These are phyloP conservation scores for Cavia porcellus DNA, from an alignment of 2,113 vertebrate genomes.

Conservation along the genomic window DNA sequence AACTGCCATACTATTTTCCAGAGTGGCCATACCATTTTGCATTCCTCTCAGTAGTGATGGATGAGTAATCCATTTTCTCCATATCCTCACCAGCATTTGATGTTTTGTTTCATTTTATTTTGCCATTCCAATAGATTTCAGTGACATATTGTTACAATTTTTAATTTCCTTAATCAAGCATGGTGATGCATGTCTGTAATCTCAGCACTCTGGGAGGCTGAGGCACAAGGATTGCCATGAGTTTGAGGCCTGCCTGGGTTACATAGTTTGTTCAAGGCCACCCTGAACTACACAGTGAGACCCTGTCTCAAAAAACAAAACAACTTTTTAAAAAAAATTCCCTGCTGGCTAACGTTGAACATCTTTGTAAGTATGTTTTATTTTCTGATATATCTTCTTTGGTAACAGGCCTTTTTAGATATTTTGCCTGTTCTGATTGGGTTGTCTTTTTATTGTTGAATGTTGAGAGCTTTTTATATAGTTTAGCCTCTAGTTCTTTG, in stretches of 20 bases:
- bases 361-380: not conserved
- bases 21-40: not conserved
- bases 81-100: not conserved
- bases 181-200: not conserved
- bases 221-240: not conserved
- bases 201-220: not conserved
- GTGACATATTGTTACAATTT: not conserved
- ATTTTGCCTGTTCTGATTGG: not conserved
- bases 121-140: not conserved
- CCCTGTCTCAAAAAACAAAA: not conserved
- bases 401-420: not conserved
- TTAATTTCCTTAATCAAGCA: not conserved
- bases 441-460: slow-evolving; percentile 43
- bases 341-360: not conserved
- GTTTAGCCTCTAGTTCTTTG: not conserved
- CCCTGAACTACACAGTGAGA: not conserved
- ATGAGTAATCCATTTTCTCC: not conserved
- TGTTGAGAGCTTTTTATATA: slow-evolving; percentile 3
- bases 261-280: not conserved
- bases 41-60: not conserved
- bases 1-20: slow-evolving; percentile 18
- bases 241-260: not conserved
- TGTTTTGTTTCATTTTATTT: not conserved
- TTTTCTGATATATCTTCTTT: not conserved
- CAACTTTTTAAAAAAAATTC: not conserved